phyloP scores from a whole-genome alignment of 92 coral and sea anemone species.

The Siderastrea siderea region DNA sequence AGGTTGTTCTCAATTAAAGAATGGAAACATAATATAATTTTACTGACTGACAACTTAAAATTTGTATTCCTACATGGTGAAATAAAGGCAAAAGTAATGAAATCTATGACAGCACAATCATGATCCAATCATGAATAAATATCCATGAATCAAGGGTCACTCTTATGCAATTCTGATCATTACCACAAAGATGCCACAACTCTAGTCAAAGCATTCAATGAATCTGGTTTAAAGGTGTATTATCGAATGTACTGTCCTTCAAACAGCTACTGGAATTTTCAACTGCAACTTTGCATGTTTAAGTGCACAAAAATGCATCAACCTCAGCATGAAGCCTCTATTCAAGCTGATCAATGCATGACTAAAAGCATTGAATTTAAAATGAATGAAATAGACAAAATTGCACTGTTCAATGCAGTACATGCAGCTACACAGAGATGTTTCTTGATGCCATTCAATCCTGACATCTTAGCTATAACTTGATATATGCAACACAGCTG shows the following conservation, averaged over 20 bases:
- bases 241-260: neutral
- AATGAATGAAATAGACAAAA: slow-evolving; percentile 12
- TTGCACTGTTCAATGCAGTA: neutral
- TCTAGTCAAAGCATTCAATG: neutral
- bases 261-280: neutral
- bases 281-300: neutral
- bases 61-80: neutral
- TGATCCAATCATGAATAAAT: neutral
- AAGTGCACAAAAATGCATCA: neutral
- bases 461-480: neutral
- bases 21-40: neutral
- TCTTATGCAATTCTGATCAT: neutral
- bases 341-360: neutral
- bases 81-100: neutral
- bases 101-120: neutral
- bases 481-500: neutral
- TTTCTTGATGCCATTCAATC: neutral
- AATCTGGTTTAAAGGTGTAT: neutral
- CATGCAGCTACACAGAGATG: neutral
- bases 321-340: slow-evolving; percentile 17
- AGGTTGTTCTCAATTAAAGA: neutral
- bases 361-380: neutral
- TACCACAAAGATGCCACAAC: neutral
- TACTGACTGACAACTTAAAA: neutral
- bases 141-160: slow-evolving; percentile 17